Percentiles rank a stretch among this genome's conserved stretches.
Conservation (phyloP, 1,140 invertebrate species). For the Sweltsa coloradensis region DNA sequence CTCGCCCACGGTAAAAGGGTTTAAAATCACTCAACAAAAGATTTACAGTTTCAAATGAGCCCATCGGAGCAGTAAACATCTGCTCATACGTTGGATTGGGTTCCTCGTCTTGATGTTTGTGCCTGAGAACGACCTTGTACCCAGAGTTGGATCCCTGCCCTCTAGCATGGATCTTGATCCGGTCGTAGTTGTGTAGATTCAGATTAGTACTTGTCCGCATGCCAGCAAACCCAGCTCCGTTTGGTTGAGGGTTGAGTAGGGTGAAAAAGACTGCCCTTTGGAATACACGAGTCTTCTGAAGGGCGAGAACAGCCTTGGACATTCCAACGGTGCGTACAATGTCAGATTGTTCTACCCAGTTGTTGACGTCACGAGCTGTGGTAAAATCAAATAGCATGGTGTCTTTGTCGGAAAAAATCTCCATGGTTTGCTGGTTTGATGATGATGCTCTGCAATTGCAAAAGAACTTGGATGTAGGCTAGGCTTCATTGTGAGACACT, state of each 20-base stretch:
- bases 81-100: constrained; percentile 47
- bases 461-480: too few species aligned
- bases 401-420: too few species aligned
- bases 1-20: constrained; percentile 45
- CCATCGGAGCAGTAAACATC: constrained; percentile 42
- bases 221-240: constrained; percentile 57
- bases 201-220: constrained; percentile 32
- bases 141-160: constrained; percentile 38
- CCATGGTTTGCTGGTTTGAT: too few species aligned
- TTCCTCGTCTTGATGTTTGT: constrained; percentile 39
- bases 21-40: constrained; percentile 44
- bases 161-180: constrained; percentile 39
- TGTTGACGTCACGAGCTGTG: constrained; percentile 22
- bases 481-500: too few species aligned
- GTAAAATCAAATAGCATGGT: constrained; percentile 34
- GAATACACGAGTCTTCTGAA: constrained; percentile 43
- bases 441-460: too few species aligned
- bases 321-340: constrained; percentile 47
- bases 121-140: constrained; percentile 49
- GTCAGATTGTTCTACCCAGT: constrained; percentile 50
- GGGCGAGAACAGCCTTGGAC: constrained; percentile 45
- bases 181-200: constrained; percentile 35
- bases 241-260: constrained; percentile 51
- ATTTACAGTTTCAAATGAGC: constrained; percentile 35
- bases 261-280: constrained; percentile 52